A percentile compares a stretch with the other conserved stretches of the same genome.
These are phyloP conservation scores for Carduelis carduelis DNA, from an alignment of 2,797 vertebrate species.

Conservation along the genomic window DNA sequence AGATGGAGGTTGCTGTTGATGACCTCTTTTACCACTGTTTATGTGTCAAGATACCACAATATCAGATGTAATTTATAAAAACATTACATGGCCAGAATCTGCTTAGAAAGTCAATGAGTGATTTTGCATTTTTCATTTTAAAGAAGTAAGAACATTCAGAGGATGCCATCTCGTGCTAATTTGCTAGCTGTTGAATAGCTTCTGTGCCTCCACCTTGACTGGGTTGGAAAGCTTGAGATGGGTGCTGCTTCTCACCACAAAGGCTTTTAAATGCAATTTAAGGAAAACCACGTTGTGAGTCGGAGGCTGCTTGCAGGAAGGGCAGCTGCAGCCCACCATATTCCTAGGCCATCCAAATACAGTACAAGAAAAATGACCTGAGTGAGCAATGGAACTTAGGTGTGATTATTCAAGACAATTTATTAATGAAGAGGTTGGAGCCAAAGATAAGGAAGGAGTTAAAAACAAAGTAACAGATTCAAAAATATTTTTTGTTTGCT, in stretches of 20 bases:
- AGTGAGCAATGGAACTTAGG: not conserved
- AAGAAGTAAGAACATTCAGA: not conserved
- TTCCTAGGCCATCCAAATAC: not conserved
- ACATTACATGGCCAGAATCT: not conserved
- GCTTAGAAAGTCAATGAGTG: not conserved
- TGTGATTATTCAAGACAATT: not conserved
- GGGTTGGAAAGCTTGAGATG: not conserved
- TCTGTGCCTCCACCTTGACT: not conserved
- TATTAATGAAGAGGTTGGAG: not conserved
- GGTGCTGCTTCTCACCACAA: not conserved
- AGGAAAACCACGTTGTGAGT: not conserved
- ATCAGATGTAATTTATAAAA: not conserved
- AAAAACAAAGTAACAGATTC: not conserved
- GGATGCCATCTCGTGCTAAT: not conserved
- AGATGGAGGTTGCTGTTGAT: not conserved
- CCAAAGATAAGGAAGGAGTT: not conserved
- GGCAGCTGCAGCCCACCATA: not conserved
- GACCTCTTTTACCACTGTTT: not conserved
- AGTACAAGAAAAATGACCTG: not conserved
- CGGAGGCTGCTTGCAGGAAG: not conserved
- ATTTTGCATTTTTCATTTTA: not conserved
- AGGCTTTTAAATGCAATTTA: not conserved
- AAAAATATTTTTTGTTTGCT: not conserved
- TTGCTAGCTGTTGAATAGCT: not conserved
- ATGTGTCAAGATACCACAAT: not conserved